Conservation (phyloP, 2,888 invertebrate species). For the Archips crataeganus region DNA sequence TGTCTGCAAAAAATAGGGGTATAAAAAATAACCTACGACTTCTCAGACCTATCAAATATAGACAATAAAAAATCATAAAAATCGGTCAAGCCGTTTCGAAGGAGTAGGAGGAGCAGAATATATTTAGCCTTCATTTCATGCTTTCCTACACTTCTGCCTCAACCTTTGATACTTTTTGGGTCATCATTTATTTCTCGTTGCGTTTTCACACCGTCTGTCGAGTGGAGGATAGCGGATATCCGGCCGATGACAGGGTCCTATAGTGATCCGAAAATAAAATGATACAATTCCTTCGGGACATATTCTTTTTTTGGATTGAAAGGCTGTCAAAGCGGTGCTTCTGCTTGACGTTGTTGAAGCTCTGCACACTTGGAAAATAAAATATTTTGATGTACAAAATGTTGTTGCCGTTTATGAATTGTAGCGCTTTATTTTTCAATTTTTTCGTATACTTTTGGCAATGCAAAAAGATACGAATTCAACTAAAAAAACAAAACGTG, state of each 20-base stretch:
- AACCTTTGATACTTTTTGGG: not conserved
- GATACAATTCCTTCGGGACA: slow-evolving; percentile 14
- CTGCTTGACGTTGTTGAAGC: not conserved
- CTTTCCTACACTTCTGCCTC: not conserved
- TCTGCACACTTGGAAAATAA: not conserved
- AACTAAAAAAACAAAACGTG: too few relatives aligned
- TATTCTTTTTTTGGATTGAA: slow-evolving; percentile 15
- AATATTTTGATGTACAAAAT: not conserved
- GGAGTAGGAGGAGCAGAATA: not conserved
- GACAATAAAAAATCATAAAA: too few relatives aligned
- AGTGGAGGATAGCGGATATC: slow-evolving; percentile 23
- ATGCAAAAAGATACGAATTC: too few relatives aligned
- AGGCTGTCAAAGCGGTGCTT: not conserved
- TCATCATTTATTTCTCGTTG: slow-evolving; percentile 27
- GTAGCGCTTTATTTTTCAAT: too few relatives aligned
- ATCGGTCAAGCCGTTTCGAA: too few relatives aligned
- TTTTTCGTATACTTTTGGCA: too few relatives aligned
- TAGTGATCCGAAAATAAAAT: slow-evolving; percentile 29
- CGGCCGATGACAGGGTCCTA: slow-evolving; percentile 16
- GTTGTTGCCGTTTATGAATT: too few relatives aligned
- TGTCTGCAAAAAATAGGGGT: too few relatives aligned
- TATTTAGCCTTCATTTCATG: not conserved
- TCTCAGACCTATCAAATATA: too few relatives aligned
- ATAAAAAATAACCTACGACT: too few relatives aligned
- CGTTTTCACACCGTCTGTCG: slow-evolving; percentile 17